Conservation (phyloP, 2,113 vertebrate species). For the Phrynocephalus versicolor region DNA sequence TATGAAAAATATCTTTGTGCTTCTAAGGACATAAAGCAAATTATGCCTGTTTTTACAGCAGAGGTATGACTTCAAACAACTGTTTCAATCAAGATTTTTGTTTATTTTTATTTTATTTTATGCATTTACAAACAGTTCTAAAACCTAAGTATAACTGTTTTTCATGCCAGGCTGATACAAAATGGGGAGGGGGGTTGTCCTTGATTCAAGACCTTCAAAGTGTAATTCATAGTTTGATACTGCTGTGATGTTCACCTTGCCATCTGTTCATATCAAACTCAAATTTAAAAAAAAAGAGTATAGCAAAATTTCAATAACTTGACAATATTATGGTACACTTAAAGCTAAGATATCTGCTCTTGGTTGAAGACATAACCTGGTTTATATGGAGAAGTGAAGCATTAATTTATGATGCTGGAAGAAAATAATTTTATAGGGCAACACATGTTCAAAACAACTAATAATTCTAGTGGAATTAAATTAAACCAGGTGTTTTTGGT, state of each 20-base stretch:
- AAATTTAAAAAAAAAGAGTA: not conserved
- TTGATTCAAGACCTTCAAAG: constrained; percentile 60
- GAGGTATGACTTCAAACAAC: constrained; percentile 60
- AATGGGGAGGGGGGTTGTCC: constrained; percentile 48
- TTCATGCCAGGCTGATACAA: constrained; percentile 41
- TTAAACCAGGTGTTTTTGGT: not conserved
- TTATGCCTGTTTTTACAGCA: constrained; percentile 50
- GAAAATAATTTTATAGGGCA: not conserved
- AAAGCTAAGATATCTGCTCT: constrained; percentile 2
- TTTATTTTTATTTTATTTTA: constrained; percentile 14
- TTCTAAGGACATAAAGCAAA: constrained; percentile 64
- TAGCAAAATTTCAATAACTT: constrained; percentile 46
- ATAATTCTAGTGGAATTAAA: not conserved
- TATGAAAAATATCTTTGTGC: constrained; percentile 58
- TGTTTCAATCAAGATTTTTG: constrained; percentile 52
- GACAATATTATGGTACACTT: constrained; percentile 43
- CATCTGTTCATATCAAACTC: constrained; percentile 69
- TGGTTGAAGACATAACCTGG: constrained; percentile 4
- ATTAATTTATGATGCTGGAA: not conserved
- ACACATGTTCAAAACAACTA: not conserved
- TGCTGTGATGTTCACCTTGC: constrained; percentile 58
- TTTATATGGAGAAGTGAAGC: not conserved
- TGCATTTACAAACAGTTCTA: constrained; percentile 40
- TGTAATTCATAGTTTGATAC: constrained; percentile 49
- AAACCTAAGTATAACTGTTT: constrained; percentile 41